Evolutionary conservation across 2,113 vertebrate species (phyloP).

Genomic region (Colossoma macropomum): DNA sequence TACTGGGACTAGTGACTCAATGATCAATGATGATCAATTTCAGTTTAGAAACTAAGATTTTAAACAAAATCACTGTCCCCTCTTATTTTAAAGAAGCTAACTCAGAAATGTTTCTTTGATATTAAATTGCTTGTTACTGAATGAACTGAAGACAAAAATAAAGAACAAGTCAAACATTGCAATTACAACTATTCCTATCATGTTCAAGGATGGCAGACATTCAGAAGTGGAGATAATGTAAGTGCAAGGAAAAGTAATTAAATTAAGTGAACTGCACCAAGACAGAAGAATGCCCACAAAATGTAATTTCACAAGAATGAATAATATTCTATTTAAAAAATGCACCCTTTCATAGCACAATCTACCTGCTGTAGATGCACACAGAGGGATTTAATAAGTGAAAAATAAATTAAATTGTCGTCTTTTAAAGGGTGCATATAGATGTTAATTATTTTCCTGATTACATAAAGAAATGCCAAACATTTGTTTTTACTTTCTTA

Average conservation of each 20-base stretch:
- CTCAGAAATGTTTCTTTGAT: conserved; percentile 20
- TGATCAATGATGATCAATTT: conserved; percentile 37
- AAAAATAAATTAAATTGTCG: too few species aligned
- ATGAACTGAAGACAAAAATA: conserved; percentile 13
- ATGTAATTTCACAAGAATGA: conserved; percentile 50
- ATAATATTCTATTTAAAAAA: conserved; percentile 46
- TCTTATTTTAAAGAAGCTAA: conserved; percentile 21
- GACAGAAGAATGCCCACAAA: conserved; percentile 51
- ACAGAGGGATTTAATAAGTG: too few species aligned
- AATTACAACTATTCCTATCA: conserved; percentile 30
- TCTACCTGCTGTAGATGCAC: background rate
- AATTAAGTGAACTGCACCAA: conserved; percentile 50
- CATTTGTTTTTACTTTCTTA: conserved; percentile 70
- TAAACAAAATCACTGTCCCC: conserved; percentile 25
- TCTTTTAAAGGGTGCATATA: background rate
- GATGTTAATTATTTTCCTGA: conserved; percentile 70
- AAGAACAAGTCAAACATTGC: background rate
- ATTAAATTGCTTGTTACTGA: conserved; percentile 33
- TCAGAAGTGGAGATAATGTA: conserved; percentile 1
- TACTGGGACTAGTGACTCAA: conserved; percentile 40
- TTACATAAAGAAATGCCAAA: conserved; percentile 73
- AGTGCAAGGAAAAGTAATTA: conserved; percentile 48
- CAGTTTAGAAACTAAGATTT: conserved; percentile 42
- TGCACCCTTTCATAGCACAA: conserved; percentile 36
- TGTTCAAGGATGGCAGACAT: conserved; percentile 44